Evolutionary conservation across 2,113 vertebrate species (phyloP), one percentile per base, ranked within the genome.

Genomic region (Vireo altiloquus): DNA sequence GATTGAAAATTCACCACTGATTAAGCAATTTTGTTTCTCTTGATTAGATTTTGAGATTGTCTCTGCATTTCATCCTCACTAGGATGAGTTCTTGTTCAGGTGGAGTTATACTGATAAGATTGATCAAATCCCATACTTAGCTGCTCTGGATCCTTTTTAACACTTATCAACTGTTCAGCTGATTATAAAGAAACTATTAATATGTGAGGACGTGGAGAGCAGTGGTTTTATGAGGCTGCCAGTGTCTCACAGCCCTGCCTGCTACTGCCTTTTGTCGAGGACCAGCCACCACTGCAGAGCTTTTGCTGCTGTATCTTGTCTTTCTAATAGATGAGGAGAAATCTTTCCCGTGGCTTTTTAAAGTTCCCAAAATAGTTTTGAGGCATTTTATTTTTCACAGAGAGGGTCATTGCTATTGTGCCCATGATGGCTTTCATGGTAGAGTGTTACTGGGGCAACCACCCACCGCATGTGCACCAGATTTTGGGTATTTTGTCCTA

Each of bases 251-350:
- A 50, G 69, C 54, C 49, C 35, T 89, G 76, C 52, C 42, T 44
- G 15, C 42, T 4, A 1, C 3, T 33, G 53, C 44, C 68, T 59
- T 27, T 42, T 25, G 31, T 3, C 3, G 0, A 4, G 47, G 33
- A 22, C 5, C 9, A 21, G 66, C 35, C 57, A 2, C 81, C 15
- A 15, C 4, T 1, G 2, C 56, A 71, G 39, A 71, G 57, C 16
- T 28, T 25, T 39, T 63, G 27, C 49, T 90, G 65, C n/a, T 2
- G 0, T 9, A 1, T 2, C 33, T 40, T 42, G 3, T 39, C 64
- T 65, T 82, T 23, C 47, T 42, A 8, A 39, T 10, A 9, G 15
- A n/a, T 3, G 17, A 66, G 39, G 16, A 70, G 4, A 39, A 81
- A 54, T 33, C 27, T 61, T 76, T 47, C 24, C 28, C 10, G 37